Base-by-base conservation (phyloP, 2,797 vertebrate genomes). In the Lepilemur ruficaudatus region DNA sequence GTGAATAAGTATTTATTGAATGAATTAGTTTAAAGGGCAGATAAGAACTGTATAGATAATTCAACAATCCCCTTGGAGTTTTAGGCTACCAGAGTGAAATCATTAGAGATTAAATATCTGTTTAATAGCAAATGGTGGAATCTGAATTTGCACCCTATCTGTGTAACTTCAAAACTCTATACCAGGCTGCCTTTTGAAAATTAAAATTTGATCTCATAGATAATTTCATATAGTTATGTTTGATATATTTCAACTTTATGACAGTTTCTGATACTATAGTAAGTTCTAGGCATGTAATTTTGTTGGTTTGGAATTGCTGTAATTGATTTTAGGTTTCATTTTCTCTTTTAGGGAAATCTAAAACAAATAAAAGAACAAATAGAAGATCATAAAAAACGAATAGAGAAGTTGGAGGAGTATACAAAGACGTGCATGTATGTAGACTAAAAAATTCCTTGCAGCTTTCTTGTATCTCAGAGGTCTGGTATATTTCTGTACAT, bases 351-450 rank as follows among this genome's bases (percentile, higher is more conserved):
- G 99, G 98, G 55, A 85, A 98, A 97, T 97, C 99, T 99, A 97
- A 99, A 98, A 88, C 99, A 98, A 89, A 97, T 92, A 94, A 97
- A 98, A 97, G 98, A 96, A 84, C 99, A 99, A 92, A 98, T 99
- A 98, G 99, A 99, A 90, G 99, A 99, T 57, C 98, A 99, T 95
- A 98, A 98, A 83, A 98, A 95, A 82, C 98, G 99, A 96, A 98
- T 98, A 95, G 99, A 99, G 94, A 99, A 99, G 96, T 97, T 99
- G 94, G 99, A 99, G 80, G 99, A 99, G 9, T 99, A 99, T 97
- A 98, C 63, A 95, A 98, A 98, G 95, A 97, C 96, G 9, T 99
- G 99, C 99, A 99, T 2, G 99, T 99, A 99, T 20, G 99, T 98
- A 96, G 92, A 97, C 43, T 79, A 61, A 67, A 97, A 35, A 22